A percentile compares a stretch with the other conserved stretches of the same genome.
phyloP scores from a whole-genome alignment of 2,888 invertebrate genomes.

The Tineola bisselliella region DNA sequence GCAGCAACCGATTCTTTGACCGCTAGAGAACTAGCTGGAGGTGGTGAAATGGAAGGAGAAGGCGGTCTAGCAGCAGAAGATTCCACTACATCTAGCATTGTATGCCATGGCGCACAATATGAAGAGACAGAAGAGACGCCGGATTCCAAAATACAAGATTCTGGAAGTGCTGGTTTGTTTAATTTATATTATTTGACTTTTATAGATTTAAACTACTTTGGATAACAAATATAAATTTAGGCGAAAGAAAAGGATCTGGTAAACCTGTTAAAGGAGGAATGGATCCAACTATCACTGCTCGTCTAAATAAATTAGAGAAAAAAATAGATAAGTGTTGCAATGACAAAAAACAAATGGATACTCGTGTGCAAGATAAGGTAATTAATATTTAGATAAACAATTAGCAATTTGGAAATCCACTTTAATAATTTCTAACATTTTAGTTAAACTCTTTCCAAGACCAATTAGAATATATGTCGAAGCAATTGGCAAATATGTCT shows the following conservation, averaged over 20 bases:
- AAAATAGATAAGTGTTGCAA: constrained; percentile 40
- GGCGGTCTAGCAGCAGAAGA: background rate
- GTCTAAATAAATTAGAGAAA: constrained; percentile 36
- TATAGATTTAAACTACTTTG: too few relatives aligned
- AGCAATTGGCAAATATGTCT: constrained; percentile 29
- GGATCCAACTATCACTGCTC: constrained; percentile 22
- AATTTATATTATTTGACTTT: background rate
- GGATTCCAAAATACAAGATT: background rate
- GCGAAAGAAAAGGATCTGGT: background rate
- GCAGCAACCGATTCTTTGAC: background rate
- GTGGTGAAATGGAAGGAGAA: constrained; percentile 9
- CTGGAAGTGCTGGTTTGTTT: background rate
- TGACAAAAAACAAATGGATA: constrained; percentile 29
- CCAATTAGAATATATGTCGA: constrained; percentile 52
- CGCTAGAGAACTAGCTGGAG: constrained; percentile 13
- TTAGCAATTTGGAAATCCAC: background rate
- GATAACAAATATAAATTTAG: background rate
- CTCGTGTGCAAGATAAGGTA: constrained; percentile 37
- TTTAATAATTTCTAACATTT: constrained; percentile 19
- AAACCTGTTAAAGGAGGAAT: background rate
- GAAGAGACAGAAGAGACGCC: background rate
- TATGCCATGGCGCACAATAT: background rate
- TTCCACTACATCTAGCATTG: constrained; percentile 1
- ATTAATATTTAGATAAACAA: background rate
- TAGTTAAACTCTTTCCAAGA: constrained; percentile 59